Base-by-base conservation (phyloP, 2,888 invertebrate genomes). In the Drosophila planitibia region DNA sequence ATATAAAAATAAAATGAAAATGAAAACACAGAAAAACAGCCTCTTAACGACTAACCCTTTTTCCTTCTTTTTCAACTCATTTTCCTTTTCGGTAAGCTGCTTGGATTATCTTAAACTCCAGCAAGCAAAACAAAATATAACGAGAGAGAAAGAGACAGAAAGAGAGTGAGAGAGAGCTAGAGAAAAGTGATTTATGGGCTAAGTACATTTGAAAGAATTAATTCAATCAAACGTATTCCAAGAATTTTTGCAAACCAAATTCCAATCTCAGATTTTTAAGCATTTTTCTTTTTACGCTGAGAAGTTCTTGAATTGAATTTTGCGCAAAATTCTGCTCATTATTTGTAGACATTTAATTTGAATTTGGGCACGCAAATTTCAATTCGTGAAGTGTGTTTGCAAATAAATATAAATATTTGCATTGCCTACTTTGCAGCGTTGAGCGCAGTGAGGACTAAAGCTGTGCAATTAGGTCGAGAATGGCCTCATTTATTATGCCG, bases 31-130 rank as follows among this genome's bases (percentile, higher is more conserved):
- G 47, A 19, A 53, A 28, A 55, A 57, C 33, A 64, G 16, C 25
- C 52, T 37, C 52, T 72, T 57, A 55, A 54, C 49, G 22, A 69
- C 62, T 72, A 72, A 81, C 67, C 57, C 72, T 68, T 78, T 78
- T 57, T n/a, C 5, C 52, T n/a, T 67, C 55, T 39, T 59, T 28
- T 58, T 44, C 49, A 41, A 58, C 28, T 67, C 35, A 30, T 52
- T 76, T 44, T 74, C 57, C 25, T 89, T 83, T 55, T 75, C 74
- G 89, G 79, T 85, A 89, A 85, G 89, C 70, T 28, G 7, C 33
- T 58, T 6, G 53, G 65, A 76, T 79, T 81, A 58, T 58, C 52
- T n/a, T 6, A 49, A 37, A 30, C 49, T n/a, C 6, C 39, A 32
- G 66, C 22, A 41, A 14, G 28, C 7, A 61, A 35, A 33, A 32